Conservation (phyloP, 2,113 vertebrate species). For the Lathamus discolor region DNA sequence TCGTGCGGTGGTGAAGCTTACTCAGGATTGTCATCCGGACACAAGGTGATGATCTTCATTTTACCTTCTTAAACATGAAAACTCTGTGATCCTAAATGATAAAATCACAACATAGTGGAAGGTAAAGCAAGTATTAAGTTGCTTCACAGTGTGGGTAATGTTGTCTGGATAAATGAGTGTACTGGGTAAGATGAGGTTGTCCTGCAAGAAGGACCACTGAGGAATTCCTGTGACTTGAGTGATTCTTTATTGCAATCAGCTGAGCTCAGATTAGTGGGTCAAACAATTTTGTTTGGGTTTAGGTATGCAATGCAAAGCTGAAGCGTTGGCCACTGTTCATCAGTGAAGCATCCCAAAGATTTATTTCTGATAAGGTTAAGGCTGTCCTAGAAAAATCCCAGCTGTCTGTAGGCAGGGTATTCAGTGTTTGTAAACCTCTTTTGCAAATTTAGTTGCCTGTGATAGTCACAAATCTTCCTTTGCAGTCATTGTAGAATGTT, state of each 20-base stretch:
- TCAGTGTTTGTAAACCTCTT: background rate
- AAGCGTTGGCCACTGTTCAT: background rate
- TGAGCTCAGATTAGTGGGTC: background rate
- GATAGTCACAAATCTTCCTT: no score
- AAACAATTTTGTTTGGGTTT: background rate
- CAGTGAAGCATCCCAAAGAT: background rate
- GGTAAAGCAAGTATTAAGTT: background rate
- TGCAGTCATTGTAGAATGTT: no score
- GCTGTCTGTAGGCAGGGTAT: background rate
- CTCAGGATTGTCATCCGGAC: slow-evolving; percentile 74
- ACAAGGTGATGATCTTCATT: slow-evolving; percentile 61
- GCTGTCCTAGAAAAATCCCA: background rate
- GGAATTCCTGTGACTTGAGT: background rate
- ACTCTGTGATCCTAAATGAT: background rate
- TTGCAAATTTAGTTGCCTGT: background rate
- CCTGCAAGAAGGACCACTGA: background rate
- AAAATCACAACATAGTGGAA: background rate
- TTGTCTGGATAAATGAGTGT: no score
- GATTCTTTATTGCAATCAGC: background rate
- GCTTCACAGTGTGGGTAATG: background rate
- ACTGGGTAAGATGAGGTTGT: background rate
- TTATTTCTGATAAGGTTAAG: background rate
- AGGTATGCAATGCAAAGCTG: background rate
- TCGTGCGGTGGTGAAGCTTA: slow-evolving; percentile 49
- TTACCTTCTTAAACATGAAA: background rate